Evolutionary conservation across 30 jellyfish, hydroid and myxozoan genomes (phyloP).

Genomic region (Pelagia noctiluca): DNA sequence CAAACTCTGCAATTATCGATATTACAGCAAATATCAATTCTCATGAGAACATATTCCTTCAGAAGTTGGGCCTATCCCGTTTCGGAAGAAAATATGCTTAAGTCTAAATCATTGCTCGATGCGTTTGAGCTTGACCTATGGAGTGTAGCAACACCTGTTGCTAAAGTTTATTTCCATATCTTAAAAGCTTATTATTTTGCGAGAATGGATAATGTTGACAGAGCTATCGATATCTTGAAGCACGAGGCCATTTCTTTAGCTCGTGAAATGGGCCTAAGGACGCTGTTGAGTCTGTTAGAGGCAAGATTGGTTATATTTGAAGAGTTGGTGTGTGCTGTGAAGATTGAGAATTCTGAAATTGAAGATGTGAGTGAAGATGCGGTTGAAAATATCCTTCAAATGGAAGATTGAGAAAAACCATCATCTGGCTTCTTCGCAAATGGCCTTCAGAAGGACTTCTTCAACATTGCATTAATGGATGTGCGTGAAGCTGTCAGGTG

Average conservation of each 20-base stretch:
- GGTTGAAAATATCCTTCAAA: slow-evolving; percentile 13
- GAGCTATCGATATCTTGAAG: slow-evolving; percentile 17
- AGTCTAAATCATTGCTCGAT: slow-evolving; percentile 27
- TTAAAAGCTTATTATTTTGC: slow-evolving; percentile 16
- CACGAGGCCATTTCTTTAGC: background rate
- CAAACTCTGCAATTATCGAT: slow-evolving; percentile 23
- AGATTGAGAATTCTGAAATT: background rate
- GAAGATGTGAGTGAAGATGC: slow-evolving; percentile 16
- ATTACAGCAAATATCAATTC: background rate
- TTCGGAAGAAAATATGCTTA: background rate
- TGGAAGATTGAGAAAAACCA: no score
- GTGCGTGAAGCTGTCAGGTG: no score
- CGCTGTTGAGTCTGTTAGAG: slow-evolving; percentile 15
- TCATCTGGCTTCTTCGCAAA: no score
- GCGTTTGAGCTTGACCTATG: slow-evolving; percentile 7
- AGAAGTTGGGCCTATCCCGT: background rate
- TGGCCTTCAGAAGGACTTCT: no score
- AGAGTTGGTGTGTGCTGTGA: background rate
- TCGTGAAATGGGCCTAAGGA: background rate
- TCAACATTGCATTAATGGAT: no score
- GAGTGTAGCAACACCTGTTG: slow-evolving; percentile 21
- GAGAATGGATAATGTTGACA: background rate
- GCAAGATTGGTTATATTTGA: background rate
- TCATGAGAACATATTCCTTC: slow-evolving; percentile 18
- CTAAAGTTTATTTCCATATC: background rate